phyloP scores from a whole-genome alignment of 2,888 invertebrate species.

The Nesidiocoris tenuis region DNA sequence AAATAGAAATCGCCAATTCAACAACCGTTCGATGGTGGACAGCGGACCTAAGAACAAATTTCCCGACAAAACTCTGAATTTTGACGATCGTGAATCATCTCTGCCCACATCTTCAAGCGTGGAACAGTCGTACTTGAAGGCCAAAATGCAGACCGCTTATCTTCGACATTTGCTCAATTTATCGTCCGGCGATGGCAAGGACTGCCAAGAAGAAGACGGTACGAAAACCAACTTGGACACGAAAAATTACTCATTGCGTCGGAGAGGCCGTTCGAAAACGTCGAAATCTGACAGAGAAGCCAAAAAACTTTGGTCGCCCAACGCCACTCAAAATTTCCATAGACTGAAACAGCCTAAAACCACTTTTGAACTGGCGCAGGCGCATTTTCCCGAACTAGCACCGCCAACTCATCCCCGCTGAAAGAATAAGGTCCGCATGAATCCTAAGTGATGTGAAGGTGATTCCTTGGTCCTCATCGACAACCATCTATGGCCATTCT shows the following conservation, averaged over 20 bases:
- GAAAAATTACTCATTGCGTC: background rate
- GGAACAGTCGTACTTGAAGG: conserved; percentile 19
- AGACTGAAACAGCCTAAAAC: background rate
- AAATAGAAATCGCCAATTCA: background rate
- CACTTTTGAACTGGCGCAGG: background rate
- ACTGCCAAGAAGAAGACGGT: background rate
- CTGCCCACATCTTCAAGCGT: too few relatives aligned
- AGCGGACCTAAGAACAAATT: too few relatives aligned
- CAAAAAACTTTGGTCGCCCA: background rate
- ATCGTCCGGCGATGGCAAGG: conserved; percentile 14
- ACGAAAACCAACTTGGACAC: background rate
- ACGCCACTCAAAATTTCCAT: background rate
- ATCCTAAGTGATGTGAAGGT: too few relatives aligned
- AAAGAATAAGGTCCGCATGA: too few relatives aligned
- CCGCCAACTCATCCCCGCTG: background rate
- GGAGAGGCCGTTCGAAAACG: background rate
- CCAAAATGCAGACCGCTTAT: conserved; percentile 44
- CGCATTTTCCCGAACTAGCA: background rate
- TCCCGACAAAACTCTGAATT: too few relatives aligned
- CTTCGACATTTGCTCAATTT: conserved; percentile 41
- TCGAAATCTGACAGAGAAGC: background rate
- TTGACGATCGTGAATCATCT: too few relatives aligned
- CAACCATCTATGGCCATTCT: too few relatives aligned
- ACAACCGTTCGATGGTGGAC: background rate
- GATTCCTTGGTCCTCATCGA: too few relatives aligned